phyloP scores from a whole-genome alignment of 2,888 invertebrate species.

The Athalia cordata region DNA sequence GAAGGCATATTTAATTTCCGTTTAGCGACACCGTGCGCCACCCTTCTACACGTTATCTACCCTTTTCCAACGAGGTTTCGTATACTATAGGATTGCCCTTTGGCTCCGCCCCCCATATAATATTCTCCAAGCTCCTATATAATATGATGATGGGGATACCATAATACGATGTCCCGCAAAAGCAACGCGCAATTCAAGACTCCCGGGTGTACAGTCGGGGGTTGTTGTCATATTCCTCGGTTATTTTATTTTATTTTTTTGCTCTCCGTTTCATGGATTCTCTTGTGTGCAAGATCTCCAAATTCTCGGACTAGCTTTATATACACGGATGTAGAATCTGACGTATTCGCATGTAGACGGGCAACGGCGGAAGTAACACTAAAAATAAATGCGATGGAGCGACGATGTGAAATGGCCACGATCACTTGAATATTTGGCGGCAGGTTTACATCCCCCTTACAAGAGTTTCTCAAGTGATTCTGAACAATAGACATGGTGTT shows the following conservation, averaged over 20 bases:
- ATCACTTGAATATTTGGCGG: slow-evolving; percentile 25
- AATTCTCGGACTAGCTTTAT: neutral
- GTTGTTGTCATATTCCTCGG: slow-evolving; percentile 34
- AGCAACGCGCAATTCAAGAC: slow-evolving; percentile 14
- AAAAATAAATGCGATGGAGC: slow-evolving; percentile 35
- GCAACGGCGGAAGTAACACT: slow-evolving; percentile 16
- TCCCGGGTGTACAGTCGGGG: slow-evolving; percentile 7
- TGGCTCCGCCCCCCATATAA: slow-evolving; percentile 47
- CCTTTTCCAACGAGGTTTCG: slow-evolving; percentile 71
- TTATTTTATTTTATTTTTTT: neutral
- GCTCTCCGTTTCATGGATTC: slow-evolving; percentile 35
- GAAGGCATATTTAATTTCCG: slow-evolving; percentile 74
- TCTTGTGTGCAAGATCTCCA: neutral
- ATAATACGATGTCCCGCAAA: slow-evolving; percentile 41
- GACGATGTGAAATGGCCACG: neutral
- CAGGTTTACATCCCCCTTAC: slow-evolving; percentile 14
- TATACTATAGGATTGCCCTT: slow-evolving; percentile 69
- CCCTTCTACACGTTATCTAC: slow-evolving; percentile 67
- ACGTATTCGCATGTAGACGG: neutral
- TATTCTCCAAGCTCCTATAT: slow-evolving; percentile 36
- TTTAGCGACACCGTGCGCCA: slow-evolving; percentile 60
- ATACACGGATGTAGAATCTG: neutral
- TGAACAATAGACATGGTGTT: slow-evolving; percentile 26
- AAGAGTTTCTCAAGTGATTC: neutral
- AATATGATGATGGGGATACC: slow-evolving; percentile 6